A percentile compares a stretch with the other conserved stretches of the same genome.
phyloP scores from a whole-genome alignment of 2,797 vertebrate genomes.

The Phrynocephalus vlangalii region DNA sequence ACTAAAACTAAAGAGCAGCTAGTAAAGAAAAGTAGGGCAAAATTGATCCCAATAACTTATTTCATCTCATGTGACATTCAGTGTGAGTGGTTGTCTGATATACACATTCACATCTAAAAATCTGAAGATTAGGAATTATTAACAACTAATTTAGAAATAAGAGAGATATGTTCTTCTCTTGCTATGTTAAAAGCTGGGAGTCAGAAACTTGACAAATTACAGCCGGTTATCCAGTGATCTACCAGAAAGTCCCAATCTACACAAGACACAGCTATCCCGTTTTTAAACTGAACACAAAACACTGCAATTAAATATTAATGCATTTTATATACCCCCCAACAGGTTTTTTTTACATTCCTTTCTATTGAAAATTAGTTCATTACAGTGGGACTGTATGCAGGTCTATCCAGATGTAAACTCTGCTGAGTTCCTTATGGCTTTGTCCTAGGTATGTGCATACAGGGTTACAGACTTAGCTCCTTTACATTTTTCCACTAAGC shows the following conservation, averaged over 20 bases:
- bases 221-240: background rate
- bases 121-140: background rate
- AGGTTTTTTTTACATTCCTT: background rate
- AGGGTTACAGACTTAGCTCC: background rate
- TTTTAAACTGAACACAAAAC: background rate
- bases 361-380: background rate
- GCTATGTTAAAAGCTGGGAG: background rate
- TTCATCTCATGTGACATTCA: background rate
- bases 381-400: background rate
- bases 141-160: background rate
- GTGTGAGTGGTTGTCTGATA: background rate
- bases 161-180: background rate
- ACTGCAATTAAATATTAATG: background rate
- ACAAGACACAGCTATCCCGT: no score
- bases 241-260: background rate
- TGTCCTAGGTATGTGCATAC: background rate
- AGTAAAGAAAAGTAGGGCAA: background rate
- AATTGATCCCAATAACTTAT: background rate
- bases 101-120: background rate
- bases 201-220: background rate
- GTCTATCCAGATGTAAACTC: background rate
- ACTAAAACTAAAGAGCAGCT: background rate
- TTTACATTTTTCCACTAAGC: background rate
- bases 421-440: background rate
- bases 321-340: background rate